Percentiles rank a stretch among this genome's conserved stretches.
Evolutionary conservation across 2,888 invertebrate species (phyloP).

Genomic region (Eulithis prunata): DNA sequence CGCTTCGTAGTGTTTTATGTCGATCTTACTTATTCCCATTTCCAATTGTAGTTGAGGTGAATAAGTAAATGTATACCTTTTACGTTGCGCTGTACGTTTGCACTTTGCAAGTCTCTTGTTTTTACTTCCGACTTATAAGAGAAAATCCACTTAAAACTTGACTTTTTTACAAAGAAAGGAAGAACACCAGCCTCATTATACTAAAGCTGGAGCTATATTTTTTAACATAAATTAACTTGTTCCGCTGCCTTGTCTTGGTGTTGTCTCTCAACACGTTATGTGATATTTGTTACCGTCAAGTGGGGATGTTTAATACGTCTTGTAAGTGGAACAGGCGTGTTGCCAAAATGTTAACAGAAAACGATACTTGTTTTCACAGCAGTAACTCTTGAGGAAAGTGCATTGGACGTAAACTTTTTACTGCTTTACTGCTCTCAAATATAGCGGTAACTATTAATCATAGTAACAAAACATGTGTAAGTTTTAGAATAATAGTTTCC

Average conservation of each 20-base stretch:
- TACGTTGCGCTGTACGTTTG: conserved; percentile 15
- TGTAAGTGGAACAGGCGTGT: conserved; percentile 57
- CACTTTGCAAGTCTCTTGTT: conserved; percentile 10
- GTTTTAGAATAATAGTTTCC: conserved; percentile 10
- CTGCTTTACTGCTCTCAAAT: conserved; percentile 16
- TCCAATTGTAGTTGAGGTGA: conserved; percentile 58
- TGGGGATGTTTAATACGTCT: conserved; percentile 60
- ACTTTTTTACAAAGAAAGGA: background rate
- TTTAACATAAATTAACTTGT: conserved; percentile 12
- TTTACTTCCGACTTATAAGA: conserved; percentile 4
- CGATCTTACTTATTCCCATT: conserved; percentile 52
- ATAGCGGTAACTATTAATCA: conserved; percentile 6
- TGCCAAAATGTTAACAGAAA: conserved; percentile 63
- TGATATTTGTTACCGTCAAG: conserved; percentile 62
- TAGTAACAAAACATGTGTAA: conserved; percentile 5
- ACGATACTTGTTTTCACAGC: conserved; percentile 52
- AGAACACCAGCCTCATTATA: background rate
- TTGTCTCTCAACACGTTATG: conserved; percentile 48
- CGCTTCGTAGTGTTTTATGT: conserved; percentile 56
- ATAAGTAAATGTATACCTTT: conserved; percentile 48
- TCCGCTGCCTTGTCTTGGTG: conserved; percentile 25
- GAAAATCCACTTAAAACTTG: background rate
- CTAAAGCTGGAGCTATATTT: background rate
- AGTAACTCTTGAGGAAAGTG: conserved; percentile 46
- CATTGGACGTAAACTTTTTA: conserved; percentile 38